A percentile compares a stretch with the other conserved stretches of the same genome.
These are phyloP conservation scores for Rotaria magnacalcarata DNA, from an alignment of 2,888 invertebrate species.

Conservation along the genomic window DNA sequence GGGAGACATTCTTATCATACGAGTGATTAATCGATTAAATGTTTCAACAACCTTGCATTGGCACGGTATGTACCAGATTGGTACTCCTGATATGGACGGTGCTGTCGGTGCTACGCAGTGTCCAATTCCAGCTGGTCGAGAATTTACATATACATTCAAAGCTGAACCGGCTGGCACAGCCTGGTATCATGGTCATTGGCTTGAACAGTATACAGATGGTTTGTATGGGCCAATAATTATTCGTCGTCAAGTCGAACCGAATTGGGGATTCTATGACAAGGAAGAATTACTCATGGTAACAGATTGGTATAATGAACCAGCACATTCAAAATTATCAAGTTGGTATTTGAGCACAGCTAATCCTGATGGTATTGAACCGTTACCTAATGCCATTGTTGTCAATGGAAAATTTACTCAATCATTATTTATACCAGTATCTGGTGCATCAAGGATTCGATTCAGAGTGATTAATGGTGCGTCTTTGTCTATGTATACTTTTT, in stretches of 20 bases:
- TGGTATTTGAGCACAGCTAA: not conserved
- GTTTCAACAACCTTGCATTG: too few relatives aligned
- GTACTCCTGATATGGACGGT: too few relatives aligned
- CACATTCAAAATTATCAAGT: constrained; percentile 51
- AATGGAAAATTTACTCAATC: not conserved
- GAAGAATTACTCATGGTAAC: constrained; percentile 79
- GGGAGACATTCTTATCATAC: too few relatives aligned
- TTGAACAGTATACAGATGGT: constrained; percentile 80
- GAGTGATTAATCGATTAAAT: too few relatives aligned
- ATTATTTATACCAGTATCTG: too few relatives aligned
- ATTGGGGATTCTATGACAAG: too few relatives aligned
- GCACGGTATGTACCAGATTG: too few relatives aligned
- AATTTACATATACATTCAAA: constrained; percentile 64
- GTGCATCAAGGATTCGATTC: too few relatives aligned
- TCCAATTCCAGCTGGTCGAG: too few relatives aligned
- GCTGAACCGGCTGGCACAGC: constrained; percentile 75
- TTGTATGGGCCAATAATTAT: constrained; percentile 78
- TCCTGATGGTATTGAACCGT: not conserved
- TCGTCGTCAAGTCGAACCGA: constrained; percentile 67
- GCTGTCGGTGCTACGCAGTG: too few relatives aligned
- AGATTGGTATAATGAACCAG: constrained; percentile 74
- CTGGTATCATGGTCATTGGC: constrained; percentile 85
- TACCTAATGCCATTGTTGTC: too few relatives aligned
- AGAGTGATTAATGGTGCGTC: constrained; percentile 47
- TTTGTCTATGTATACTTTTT: too few relatives aligned